Evolutionary conservation across 1,140 invertebrate genomes (phyloP).

Genomic region (Bemisia tabaci): DNA sequence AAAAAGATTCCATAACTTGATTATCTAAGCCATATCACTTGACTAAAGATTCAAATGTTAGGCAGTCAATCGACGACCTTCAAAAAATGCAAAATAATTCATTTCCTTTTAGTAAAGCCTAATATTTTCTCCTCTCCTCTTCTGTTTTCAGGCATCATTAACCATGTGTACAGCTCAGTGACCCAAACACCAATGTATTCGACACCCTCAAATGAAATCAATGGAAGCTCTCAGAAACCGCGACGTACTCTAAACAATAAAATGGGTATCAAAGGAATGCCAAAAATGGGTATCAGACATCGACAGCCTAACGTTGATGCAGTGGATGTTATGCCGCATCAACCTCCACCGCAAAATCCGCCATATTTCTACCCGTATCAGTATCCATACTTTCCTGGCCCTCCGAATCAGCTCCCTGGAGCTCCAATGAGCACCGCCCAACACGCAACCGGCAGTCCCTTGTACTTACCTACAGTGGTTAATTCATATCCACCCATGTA

Average conservation of each 20-base stretch:
- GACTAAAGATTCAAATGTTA: too few species aligned
- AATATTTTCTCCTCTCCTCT: too few species aligned
- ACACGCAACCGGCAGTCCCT: slow-evolving; percentile 5
- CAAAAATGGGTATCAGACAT: background rate
- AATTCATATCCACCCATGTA: slow-evolving; percentile 12
- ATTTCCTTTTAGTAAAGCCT: too few species aligned
- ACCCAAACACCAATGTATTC: background rate
- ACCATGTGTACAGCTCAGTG: background rate
- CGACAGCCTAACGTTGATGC: background rate
- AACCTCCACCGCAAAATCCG: background rate
- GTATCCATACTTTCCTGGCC: background rate
- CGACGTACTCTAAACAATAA: background rate
- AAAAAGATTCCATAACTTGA: too few species aligned
- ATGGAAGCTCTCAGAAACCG: background rate
- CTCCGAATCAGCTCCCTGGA: background rate
- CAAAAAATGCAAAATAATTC: too few species aligned
- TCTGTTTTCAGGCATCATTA: background rate
- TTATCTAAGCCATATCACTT: too few species aligned
- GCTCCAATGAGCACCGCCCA: background rate
- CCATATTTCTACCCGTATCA: background rate
- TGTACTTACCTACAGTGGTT: slow-evolving; percentile 8
- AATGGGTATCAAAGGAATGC: background rate
- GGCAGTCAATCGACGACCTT: too few species aligned
- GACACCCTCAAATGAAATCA: background rate
- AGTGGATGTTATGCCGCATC: background rate